These are phyloP conservation scores for Sebastes taczanowskii DNA, from an alignment of 2,797 vertebrate genomes.

Conservation along the genomic window DNA sequence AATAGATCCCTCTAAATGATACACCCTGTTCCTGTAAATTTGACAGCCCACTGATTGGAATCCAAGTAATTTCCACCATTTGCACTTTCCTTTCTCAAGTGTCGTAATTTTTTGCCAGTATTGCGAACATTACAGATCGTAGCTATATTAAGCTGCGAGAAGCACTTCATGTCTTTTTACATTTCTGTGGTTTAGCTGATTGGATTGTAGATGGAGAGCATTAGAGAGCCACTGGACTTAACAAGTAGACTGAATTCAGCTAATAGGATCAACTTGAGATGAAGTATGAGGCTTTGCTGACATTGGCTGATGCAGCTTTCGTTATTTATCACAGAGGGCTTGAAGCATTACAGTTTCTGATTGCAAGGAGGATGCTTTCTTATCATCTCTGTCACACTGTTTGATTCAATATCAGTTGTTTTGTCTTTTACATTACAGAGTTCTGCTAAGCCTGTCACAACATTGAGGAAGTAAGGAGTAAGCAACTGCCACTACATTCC, in stretches of 20 bases:
- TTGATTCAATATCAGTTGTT: neutral
- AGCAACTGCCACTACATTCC: neutral
- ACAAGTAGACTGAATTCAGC: neutral
- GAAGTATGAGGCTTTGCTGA: conserved; percentile 12
- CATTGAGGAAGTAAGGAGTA: no score
- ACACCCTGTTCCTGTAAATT: neutral
- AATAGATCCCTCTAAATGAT: neutral
- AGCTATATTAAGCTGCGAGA: neutral
- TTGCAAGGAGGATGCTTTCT: neutral
- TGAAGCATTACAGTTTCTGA: neutral
- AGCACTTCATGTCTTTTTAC: neutral
- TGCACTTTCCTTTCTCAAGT: neutral
- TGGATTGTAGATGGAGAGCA: conserved; percentile 10
- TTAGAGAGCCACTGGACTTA: conserved; percentile 13
- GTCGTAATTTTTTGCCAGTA: neutral
- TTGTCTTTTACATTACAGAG: neutral
- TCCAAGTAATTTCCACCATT: neutral
- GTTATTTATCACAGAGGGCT: neutral
- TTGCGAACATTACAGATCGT: neutral
- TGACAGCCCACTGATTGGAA: neutral
- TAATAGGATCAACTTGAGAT: conserved; percentile 35
- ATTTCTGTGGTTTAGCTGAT: conserved; percentile 12
- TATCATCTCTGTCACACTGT: neutral
- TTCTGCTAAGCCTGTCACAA: neutral
- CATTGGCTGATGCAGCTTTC: neutral